phyloP scores from a whole-genome alignment of 2,888 invertebrate species.

The Herminia tarsipennalis region DNA sequence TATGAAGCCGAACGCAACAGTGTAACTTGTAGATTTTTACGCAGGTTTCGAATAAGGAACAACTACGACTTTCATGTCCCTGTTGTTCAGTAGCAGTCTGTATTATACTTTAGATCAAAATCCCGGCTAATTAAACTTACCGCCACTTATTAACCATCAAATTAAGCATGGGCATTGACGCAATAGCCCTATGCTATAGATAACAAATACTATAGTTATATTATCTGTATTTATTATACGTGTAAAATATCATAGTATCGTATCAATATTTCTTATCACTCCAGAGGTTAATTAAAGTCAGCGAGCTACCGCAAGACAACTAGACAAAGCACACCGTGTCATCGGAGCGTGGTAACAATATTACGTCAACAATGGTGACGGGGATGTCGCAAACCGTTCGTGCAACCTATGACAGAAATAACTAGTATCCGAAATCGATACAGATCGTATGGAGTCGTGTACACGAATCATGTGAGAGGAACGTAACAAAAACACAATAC shows the following conservation, averaged over 20 bases:
- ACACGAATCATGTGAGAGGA: slow-evolving; percentile 53
- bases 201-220: no score
- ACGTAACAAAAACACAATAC: slow-evolving; percentile 36
- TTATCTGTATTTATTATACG: background rate
- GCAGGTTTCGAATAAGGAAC: no score
- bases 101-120: no score
- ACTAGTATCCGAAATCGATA: slow-evolving; percentile 66
- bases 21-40: no score
- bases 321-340: slow-evolving; percentile 49
- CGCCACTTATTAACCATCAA: no score
- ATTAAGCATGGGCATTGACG: no score
- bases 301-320: slow-evolving; percentile 31
- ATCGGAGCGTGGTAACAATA: slow-evolving; percentile 62
- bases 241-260: background rate
- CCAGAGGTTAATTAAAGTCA: slow-evolving; percentile 16
- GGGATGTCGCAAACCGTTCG: slow-evolving; percentile 60
- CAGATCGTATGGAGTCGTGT: slow-evolving; percentile 48
- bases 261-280: slow-evolving; percentile 6
- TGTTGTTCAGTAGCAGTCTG: no score
- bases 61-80: no score
- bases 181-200: no score
- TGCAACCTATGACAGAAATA: slow-evolving; percentile 70
- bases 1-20: no score
- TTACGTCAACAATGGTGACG: slow-evolving; percentile 71
- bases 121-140: no score